Conservation (phyloP, 1,140 invertebrate genomes). For the Muscidifurax raptorellus region DNA sequence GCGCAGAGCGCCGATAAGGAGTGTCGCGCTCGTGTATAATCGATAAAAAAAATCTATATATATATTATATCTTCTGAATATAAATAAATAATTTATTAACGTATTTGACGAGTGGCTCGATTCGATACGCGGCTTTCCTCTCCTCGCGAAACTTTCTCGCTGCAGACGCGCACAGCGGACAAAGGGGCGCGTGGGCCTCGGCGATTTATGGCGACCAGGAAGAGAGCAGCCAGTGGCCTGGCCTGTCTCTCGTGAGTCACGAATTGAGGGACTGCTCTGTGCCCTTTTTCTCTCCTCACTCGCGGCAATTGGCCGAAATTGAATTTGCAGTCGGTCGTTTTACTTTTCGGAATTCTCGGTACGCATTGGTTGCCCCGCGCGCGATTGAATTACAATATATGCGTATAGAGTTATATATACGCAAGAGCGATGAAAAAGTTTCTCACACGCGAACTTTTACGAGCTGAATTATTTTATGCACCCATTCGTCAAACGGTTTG, state of each 20-base stretch:
- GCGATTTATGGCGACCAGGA: conserved; percentile 35
- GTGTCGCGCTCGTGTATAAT: neutral
- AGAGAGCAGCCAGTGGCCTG: neutral
- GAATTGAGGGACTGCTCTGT: neutral
- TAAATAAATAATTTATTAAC: neutral
- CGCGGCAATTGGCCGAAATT: neutral
- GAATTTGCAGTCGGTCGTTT: neutral
- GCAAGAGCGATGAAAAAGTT: conserved; percentile 23
- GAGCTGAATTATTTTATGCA: conserved; percentile 41
- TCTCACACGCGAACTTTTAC: conserved; percentile 29
- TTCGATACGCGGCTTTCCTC: no score
- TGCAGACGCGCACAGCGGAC: neutral
- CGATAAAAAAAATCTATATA: neutral
- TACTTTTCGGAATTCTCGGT: neutral
- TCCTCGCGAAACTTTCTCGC: neutral
- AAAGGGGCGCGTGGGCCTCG: neutral
- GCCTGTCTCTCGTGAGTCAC: neutral
- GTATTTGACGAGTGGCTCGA: neutral
- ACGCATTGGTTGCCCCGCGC: no score
- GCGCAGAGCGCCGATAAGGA: no score
- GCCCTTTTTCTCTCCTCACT: neutral
- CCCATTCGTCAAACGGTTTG: conserved; percentile 42
- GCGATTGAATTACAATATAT: conserved; percentile 37
- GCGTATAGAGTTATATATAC: no score
- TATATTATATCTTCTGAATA: no score